Evolutionary conservation across 2,888 invertebrate genomes (phyloP).

Genomic region (Cosmopolites sordidus): DNA sequence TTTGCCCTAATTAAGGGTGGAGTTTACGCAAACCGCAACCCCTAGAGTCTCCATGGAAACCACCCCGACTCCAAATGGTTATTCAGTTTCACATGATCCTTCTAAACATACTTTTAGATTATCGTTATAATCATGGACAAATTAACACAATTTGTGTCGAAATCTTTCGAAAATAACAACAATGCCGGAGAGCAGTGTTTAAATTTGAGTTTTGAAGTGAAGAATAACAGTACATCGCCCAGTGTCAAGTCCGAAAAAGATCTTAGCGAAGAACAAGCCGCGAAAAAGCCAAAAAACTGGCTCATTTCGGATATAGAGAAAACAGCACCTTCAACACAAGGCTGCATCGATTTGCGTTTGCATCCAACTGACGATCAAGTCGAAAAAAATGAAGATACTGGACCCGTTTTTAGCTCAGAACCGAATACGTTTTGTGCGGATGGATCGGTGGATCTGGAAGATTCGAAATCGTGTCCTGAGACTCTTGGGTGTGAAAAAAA

Average conservation of each 20-base stretch:
- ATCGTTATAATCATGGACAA: slow-evolving; percentile 66
- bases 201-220: slow-evolving; percentile 35
- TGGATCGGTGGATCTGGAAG: slow-evolving; percentile 38
- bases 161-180: slow-evolving; percentile 68
- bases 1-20: slow-evolving; percentile 37
- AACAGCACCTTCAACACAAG: slow-evolving; percentile 29
- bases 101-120: slow-evolving; percentile 42
- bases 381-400: slow-evolving; percentile 11
- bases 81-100: slow-evolving; percentile 41
- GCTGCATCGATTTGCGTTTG: slow-evolving; percentile 43
- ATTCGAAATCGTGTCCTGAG: slow-evolving; percentile 44
- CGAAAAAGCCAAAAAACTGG: slow-evolving; percentile 47
- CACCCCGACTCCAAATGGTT: slow-evolving; percentile 44
- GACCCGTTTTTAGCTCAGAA: slow-evolving; percentile 5
- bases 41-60: slow-evolving; percentile 45
- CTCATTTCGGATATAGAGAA: slow-evolving; percentile 44
- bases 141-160: slow-evolving; percentile 86
- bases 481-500: slow-evolving; percentile 38
- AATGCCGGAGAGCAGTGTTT: slow-evolving; percentile 39
- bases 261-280: slow-evolving; percentile 29
- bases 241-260: slow-evolving; percentile 42
- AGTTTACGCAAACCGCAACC: slow-evolving; percentile 39
- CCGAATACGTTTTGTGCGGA: slow-evolving; percentile 25
- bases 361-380: slow-evolving; percentile 8
- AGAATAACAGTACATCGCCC: slow-evolving; percentile 30